Percentiles rank a stretch among this genome's conserved stretches.
Evolutionary conservation across 2,797 vertebrate species (phyloP).

Genomic region (Erithacus rubecula): DNA sequence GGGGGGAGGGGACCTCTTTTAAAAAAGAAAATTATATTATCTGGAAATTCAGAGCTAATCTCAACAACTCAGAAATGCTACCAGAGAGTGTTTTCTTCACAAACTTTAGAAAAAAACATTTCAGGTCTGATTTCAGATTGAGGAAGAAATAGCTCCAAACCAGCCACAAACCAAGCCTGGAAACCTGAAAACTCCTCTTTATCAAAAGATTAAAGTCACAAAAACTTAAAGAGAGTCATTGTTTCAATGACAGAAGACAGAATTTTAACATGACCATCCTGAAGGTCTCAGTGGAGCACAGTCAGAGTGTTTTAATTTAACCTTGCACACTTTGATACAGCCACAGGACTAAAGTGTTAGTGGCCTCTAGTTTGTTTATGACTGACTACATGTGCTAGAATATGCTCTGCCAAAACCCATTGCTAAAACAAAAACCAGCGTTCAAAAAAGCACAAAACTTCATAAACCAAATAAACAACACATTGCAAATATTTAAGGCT

Average conservation of each 20-base stretch:
- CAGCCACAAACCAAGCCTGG: background rate
- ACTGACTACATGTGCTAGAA: background rate
- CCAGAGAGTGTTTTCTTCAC: background rate
- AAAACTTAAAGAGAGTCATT: background rate
- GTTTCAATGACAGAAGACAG: background rate
- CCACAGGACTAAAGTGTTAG: background rate
- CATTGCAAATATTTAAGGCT: background rate
- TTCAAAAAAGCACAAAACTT: slow-evolving; percentile 14
- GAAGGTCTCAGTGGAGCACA: background rate
- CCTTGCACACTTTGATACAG: background rate
- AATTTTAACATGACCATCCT: background rate
- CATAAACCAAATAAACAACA: slow-evolving; percentile 37
- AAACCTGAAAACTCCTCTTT: background rate
- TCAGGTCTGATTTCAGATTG: background rate
- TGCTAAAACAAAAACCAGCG: background rate
- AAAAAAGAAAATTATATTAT: slow-evolving; percentile 16
- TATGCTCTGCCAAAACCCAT: background rate
- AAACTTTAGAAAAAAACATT: background rate
- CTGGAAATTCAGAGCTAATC: slow-evolving; percentile 11
- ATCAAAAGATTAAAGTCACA: background rate
- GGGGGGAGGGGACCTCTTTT: background rate
- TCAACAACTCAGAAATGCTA: background rate
- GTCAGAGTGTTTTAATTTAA: background rate
- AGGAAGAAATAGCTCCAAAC: background rate
- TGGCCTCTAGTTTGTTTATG: background rate